phyloP scores from a whole-genome alignment of 2,797 vertebrate species.

The Glyptemys insculpta region DNA sequence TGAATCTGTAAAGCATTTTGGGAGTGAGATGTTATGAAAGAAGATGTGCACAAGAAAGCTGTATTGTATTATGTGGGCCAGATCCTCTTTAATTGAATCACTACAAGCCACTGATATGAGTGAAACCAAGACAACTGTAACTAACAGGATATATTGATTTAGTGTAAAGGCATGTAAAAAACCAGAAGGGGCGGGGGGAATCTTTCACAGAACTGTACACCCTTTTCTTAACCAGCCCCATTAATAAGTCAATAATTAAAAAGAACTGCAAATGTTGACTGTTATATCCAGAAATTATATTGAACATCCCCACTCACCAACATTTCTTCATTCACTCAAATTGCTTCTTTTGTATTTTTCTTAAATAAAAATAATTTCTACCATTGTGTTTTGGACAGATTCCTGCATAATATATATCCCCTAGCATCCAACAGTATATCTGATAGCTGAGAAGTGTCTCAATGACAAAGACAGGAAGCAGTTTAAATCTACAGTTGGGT shows the following conservation, averaged over 20 bases:
- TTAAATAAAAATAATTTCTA: not conserved
- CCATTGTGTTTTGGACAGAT: slow-evolving; percentile 54
- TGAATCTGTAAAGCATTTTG: not conserved
- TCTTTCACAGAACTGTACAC: not conserved
- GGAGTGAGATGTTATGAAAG: not conserved
- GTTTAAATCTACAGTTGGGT: slow-evolving; percentile 58
- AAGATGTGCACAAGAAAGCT: not conserved
- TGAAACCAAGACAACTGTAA: not conserved
- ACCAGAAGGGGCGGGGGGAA: too few relatives aligned
- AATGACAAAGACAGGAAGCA: slow-evolving; percentile 58
- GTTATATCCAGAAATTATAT: not conserved
- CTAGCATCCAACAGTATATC: slow-evolving; percentile 54
- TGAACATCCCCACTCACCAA: slow-evolving; percentile 6
- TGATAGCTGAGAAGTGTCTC: slow-evolving; percentile 49
- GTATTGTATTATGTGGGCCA: not conserved
- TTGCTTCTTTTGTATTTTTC: not conserved
- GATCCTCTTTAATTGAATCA: not conserved
- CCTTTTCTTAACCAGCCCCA: not conserved
- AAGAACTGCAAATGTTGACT: not conserved
- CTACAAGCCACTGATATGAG: not conserved
- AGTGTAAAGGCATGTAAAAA: not conserved
- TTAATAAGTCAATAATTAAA: not conserved
- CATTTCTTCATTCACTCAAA: not conserved
- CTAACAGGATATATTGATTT: not conserved
- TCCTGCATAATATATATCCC: slow-evolving; percentile 32